Conservation (phyloP, 1,140 invertebrate genomes). For the Cydia strobilella region DNA sequence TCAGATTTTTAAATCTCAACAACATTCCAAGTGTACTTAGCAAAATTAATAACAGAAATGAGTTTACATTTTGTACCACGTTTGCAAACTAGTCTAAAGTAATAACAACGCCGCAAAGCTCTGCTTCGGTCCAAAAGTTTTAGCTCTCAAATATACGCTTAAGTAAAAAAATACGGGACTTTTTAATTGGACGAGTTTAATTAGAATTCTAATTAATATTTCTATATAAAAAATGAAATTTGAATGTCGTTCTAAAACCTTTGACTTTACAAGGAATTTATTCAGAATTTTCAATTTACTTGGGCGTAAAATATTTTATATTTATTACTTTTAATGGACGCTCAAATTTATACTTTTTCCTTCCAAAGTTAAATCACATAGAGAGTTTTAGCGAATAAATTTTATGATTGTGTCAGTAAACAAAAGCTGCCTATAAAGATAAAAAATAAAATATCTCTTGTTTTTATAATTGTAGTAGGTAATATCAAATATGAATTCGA, state of each 20-base stretch:
- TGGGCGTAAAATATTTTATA: not conserved
- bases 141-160: conserved; percentile 12
- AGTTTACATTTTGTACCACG: conserved; percentile 30
- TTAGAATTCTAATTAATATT: conserved; percentile 24
- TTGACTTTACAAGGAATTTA: not conserved
- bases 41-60: conserved; percentile 30
- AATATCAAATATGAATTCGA: too few relatives aligned
- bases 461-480: too few relatives aligned
- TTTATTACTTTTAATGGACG: not conserved
- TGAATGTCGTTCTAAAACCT: not conserved
- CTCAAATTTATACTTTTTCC: not conserved
- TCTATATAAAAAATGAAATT: not conserved
- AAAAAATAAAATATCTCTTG: too few relatives aligned
- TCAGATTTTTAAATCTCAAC: conserved; percentile 9
- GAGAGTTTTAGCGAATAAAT: not conserved
- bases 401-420: not conserved
- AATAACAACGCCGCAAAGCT: conserved; percentile 30
- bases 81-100: conserved; percentile 26
- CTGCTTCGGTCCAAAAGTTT: conserved; percentile 5
- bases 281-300: not conserved
- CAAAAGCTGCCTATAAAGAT: too few relatives aligned
- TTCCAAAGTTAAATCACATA: not conserved
- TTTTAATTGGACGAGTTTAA: conserved; percentile 31
- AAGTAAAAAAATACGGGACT: conserved; percentile 28
- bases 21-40: conserved; percentile 14